Conservation (phyloP, 1,140 invertebrate genomes). For the Apis dorsata region DNA sequence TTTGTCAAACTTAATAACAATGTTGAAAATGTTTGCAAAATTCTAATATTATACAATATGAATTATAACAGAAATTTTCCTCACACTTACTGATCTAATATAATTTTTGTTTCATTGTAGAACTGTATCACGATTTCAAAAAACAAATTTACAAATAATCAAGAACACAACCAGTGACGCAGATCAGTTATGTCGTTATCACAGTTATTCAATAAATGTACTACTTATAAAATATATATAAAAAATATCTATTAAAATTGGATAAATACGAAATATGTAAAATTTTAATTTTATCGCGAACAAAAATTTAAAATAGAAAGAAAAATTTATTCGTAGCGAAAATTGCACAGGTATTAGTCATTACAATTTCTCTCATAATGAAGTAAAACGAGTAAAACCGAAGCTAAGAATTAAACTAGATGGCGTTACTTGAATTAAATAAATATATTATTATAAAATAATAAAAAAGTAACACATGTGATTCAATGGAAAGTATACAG, state of each 20-base stretch:
- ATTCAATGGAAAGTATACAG: not conserved
- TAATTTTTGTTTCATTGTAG: slow-evolving; percentile 37
- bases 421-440: slow-evolving; percentile 23
- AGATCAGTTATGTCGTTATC: slow-evolving; percentile 56
- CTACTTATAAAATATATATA: slow-evolving; percentile 60
- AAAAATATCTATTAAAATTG: slow-evolving; percentile 36
- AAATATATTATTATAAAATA: not conserved
- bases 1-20: slow-evolving; percentile 22
- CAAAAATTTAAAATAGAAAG: slow-evolving; percentile 42
- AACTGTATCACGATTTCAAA: slow-evolving; percentile 55
- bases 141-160: slow-evolving; percentile 54
- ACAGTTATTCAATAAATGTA: slow-evolving; percentile 65
- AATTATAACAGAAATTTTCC: slow-evolving; percentile 29
- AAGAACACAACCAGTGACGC: slow-evolving; percentile 51
- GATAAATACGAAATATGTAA: slow-evolving; percentile 30
- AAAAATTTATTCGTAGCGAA: slow-evolving; percentile 32
- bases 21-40: slow-evolving; percentile 19
- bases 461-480: not conserved
- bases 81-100: slow-evolving; percentile 63
- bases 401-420: slow-evolving; percentile 36
- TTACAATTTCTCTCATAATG: slow-evolving; percentile 54
- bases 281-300: slow-evolving; percentile 6
- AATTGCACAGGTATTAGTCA: slow-evolving; percentile 58
- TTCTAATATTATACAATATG: slow-evolving; percentile 5
- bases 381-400: slow-evolving; percentile 46